A percentile compares a stretch with the other conserved stretches of the same genome.
Conservation (phyloP, 2,888 invertebrate genomes). For the Chrysotoxum bicinctum region DNA sequence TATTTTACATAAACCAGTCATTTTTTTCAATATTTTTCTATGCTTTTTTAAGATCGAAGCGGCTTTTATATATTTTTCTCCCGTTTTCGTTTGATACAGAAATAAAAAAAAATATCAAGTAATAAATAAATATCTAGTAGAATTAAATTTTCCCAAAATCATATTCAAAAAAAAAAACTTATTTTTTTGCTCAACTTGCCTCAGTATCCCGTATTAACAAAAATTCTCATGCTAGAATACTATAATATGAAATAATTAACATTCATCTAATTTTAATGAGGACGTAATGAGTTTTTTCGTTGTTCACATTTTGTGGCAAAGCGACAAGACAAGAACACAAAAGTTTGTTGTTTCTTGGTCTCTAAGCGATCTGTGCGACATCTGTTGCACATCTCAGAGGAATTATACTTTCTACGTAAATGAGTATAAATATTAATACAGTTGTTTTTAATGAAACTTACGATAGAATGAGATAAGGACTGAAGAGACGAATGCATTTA, state of each 20-base stretch:
- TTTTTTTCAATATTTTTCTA: too few species aligned
- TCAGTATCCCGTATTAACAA: background rate
- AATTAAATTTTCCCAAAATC: too few species aligned
- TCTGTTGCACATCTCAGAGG: constrained; percentile 69
- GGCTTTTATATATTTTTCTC: too few species aligned
- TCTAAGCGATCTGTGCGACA: constrained; percentile 33
- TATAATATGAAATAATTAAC: constrained; percentile 62
- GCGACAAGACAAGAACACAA: constrained; percentile 8
- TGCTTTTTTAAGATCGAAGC: too few species aligned
- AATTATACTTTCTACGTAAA: constrained; percentile 52
- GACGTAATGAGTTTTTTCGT: constrained; percentile 57
- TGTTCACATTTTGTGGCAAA: background rate
- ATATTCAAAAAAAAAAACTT: too few species aligned
- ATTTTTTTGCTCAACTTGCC: too few species aligned
- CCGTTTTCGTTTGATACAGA: too few species aligned
- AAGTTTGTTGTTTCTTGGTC: constrained; percentile 26
- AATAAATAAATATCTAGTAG: too few species aligned
- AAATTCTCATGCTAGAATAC: constrained; percentile 13
- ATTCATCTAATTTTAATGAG: constrained; percentile 68
- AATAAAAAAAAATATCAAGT: too few species aligned
- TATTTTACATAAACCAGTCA: too few species aligned
- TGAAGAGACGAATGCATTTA: constrained; percentile 38
- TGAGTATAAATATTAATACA: constrained; percentile 71
- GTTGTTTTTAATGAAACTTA: constrained; percentile 66
- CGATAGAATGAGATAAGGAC: background rate